phyloP scores from a whole-genome alignment of 2,888 invertebrate species.

The Onchidella celtica region DNA sequence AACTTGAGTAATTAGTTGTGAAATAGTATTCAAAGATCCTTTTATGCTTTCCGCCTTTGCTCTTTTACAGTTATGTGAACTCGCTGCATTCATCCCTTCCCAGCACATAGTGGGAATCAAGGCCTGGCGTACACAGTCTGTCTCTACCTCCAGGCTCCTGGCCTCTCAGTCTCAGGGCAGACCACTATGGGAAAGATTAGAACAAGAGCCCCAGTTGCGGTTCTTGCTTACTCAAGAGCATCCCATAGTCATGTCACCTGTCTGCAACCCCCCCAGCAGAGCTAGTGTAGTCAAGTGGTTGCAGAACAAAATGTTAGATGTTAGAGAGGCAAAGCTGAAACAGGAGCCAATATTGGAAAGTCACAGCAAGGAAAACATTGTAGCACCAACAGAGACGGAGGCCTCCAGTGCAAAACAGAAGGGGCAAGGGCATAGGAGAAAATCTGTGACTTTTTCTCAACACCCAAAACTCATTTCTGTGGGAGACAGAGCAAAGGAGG shows the following conservation, averaged over 20 bases:
- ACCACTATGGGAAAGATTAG: conserved; percentile 58
- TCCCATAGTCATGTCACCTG: conserved; percentile 46
- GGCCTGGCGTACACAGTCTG: conserved; percentile 60
- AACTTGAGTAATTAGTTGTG: too few relatives aligned
- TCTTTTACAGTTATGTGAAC: conserved; percentile 32
- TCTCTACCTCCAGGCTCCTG: conserved; percentile 49
- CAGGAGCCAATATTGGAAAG: not conserved
- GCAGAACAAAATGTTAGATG: conserved; percentile 30
- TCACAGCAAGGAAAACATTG: too few relatives aligned
- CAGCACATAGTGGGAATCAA: conserved; percentile 54
- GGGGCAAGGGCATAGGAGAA: not conserved
- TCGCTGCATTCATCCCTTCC: conserved; percentile 24
- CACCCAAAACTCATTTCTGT: not conserved
- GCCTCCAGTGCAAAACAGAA: not conserved
- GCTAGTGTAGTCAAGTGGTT: conserved; percentile 43
- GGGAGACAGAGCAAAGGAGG: not conserved
- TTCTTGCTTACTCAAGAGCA: conserved; percentile 64
- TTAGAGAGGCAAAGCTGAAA: not conserved
- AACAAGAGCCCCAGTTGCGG: conserved; percentile 62
- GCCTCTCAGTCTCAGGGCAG: conserved; percentile 25
- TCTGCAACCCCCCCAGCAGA: conserved; percentile 34
- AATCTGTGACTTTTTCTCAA: not conserved
- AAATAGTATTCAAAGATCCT: too few relatives aligned
- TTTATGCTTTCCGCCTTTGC: not conserved
- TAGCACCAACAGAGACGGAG: not conserved